Evolutionary conservation across 1,140 invertebrate genomes (phyloP), one percentile per base, ranked within the genome.

Genomic region (Kradibia gibbosae): DNA sequence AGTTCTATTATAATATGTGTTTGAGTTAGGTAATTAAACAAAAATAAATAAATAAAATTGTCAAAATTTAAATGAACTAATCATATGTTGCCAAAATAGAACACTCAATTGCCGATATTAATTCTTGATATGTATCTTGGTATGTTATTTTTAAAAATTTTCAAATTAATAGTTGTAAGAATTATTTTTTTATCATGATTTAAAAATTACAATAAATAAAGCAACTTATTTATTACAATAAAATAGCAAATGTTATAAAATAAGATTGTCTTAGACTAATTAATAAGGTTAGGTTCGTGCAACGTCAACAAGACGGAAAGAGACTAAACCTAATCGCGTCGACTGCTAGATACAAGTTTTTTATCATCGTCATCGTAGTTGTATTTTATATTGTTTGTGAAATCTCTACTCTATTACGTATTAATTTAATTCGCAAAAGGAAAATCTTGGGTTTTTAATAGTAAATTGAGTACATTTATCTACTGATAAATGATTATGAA

Each of bases 221-320:
- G 22, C 22, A 53, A 34, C 7, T 3, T 62, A 28, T 13, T 28
- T 62, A 34, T 62, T 20, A 8, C 31, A 62, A 28, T 62, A 8
- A 45, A 28, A 45, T n/a, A n/a, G n/a, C n/a, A 70, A 45, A 34
- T 25, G 20, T 15, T 42, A 22, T 39, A 25, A 34, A 31, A 8
- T 3, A 5, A 25, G 22, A 45, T n/a, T 45, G n/a, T 45, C 45
- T 45, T 45, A 13, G 20, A 34, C 2, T 1, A 48, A 28, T 20
- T 13, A 22, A 53, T 11, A 39, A 74, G 79, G 71, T 75, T 81
- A 81, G 34, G 48, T 75, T 45, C 3, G n/a, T 81, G 79, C 80
- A 81, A 81, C 80, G 80, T 81, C 80, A 81, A 81, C 80, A 81
- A 81, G 42, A 28, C 36, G 22, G 13, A 50, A 13, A 31, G 15